Conservation (phyloP, 2,888 invertebrate species). For the Leucophenga maculata region DNA sequence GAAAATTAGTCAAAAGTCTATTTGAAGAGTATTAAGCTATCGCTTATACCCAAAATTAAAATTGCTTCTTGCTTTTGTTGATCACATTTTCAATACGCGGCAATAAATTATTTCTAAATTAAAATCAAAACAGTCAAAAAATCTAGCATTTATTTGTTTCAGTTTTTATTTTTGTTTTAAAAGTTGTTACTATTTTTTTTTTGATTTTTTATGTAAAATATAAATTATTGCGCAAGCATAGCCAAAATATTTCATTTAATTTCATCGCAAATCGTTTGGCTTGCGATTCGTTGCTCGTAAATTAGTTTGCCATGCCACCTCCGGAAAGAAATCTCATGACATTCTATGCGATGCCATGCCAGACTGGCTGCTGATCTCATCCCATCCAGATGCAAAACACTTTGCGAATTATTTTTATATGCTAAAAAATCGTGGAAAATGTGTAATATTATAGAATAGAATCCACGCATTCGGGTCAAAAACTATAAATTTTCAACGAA, state of each 20-base stretch:
- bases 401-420: slow-evolving; percentile 3
- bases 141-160: too few species aligned
- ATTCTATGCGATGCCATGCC: background rate
- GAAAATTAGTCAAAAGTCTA: background rate
- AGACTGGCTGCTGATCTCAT: slow-evolving; percentile 6
- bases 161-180: too few species aligned
- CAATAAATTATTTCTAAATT: too few species aligned
- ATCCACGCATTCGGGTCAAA: background rate
- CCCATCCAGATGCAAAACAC: slow-evolving; percentile 20
- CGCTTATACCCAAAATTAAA: too few species aligned
- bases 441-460: background rate
- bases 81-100: too few species aligned
- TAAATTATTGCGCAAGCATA: slow-evolving; percentile 2
- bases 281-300: background rate
- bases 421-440: background rate
- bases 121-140: too few species aligned
- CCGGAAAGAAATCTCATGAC: background rate
- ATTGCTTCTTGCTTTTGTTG: too few species aligned
- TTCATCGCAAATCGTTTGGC: background rate
- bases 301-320: too few species aligned
- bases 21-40: background rate
- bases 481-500: background rate
- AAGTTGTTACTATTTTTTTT: background rate
- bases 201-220: background rate
- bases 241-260: background rate